Evolutionary conservation across 1,140 invertebrate genomes (phyloP).

Genomic region (Eueides isabella): DNA sequence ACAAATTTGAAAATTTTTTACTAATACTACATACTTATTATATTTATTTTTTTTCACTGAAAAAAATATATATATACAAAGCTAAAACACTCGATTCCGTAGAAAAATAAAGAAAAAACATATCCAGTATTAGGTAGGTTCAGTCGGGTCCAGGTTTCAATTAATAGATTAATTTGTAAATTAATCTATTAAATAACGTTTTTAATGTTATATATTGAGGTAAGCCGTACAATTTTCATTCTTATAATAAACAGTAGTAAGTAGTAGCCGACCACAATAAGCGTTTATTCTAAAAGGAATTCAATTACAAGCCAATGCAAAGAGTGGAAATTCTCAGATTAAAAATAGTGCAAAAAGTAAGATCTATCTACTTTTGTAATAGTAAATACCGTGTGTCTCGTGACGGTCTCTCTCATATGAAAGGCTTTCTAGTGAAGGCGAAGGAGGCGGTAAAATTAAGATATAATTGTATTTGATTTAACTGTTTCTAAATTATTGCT

Average conservation of each 20-base stretch:
- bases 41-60: no score
- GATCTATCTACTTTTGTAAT: slow-evolving; percentile 58
- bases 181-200: no score
- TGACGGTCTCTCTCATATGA: slow-evolving; percentile 48
- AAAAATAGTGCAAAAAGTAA: slow-evolving; percentile 65
- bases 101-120: no score
- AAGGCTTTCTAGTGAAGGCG: slow-evolving; percentile 25
- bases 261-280: slow-evolving; percentile 52
- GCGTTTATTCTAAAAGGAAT: slow-evolving; percentile 63
- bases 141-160: no score
- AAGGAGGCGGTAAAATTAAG: slow-evolving; percentile 17
- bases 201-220: not conserved
- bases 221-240: not conserved
- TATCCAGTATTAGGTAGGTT: no score
- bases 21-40: no score
- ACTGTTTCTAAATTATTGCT: no score
- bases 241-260: not conserved
- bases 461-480: slow-evolving; percentile 28
- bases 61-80: no score
- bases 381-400: slow-evolving; percentile 44
- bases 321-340: slow-evolving; percentile 62
- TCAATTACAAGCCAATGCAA: slow-evolving; percentile 67
- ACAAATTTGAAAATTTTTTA: no score
- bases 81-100: no score
- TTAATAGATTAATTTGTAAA: no score